phyloP scores from a whole-genome alignment of 2,113 vertebrate genomes.

The Emydura subglobosa region DNA sequence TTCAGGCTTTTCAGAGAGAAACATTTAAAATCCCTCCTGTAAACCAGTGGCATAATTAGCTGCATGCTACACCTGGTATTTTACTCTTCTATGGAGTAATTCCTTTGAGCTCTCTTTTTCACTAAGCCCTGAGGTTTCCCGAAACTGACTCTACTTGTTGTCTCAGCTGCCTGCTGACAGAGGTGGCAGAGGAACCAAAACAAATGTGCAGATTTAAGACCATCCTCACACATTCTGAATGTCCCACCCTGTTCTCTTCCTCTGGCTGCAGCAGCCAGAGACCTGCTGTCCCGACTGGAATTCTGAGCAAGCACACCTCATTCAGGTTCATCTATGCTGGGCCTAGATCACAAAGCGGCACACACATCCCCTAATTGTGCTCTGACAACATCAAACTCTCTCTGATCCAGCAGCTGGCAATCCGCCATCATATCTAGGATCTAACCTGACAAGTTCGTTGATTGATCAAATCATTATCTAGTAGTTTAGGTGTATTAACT shows the following conservation, averaged over 20 bases:
- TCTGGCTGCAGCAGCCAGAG: rapidly evolving
- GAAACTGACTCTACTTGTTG: conserved; percentile 58
- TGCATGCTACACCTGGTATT: conserved; percentile 76
- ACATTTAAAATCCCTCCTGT: conserved; percentile 74
- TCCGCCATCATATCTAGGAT: conserved; percentile 62
- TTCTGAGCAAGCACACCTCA: background rate
- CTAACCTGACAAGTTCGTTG: conserved; percentile 72
- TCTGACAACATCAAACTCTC: conserved; percentile 68
- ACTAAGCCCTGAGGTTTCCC: conserved; percentile 65
- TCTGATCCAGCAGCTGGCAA: conserved; percentile 68
- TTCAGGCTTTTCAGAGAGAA: conserved; percentile 77
- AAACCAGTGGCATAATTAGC: conserved; percentile 76
- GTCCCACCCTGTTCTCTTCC: background rate
- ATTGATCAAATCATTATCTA: conserved; percentile 76
- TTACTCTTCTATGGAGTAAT: conserved; percentile 60
- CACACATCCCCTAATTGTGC: conserved; percentile 70
- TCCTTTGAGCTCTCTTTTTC: conserved; percentile 69
- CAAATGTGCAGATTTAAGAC: rapidly evolving
- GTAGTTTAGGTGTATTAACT: conserved; percentile 59
- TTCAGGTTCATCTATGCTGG: background rate
- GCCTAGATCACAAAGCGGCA: conserved; percentile 3
- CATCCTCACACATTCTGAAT: background rate
- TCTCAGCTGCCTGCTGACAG: conserved; percentile 43
- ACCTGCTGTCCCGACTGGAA: background rate
- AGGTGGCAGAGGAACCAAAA: background rate